Percentiles rank a stretch among this genome's conserved stretches.
These are phyloP conservation scores for Melanotaenia trifasciata DNA, from an alignment of 2,797 vertebrate species.

Conservation along the genomic window DNA sequence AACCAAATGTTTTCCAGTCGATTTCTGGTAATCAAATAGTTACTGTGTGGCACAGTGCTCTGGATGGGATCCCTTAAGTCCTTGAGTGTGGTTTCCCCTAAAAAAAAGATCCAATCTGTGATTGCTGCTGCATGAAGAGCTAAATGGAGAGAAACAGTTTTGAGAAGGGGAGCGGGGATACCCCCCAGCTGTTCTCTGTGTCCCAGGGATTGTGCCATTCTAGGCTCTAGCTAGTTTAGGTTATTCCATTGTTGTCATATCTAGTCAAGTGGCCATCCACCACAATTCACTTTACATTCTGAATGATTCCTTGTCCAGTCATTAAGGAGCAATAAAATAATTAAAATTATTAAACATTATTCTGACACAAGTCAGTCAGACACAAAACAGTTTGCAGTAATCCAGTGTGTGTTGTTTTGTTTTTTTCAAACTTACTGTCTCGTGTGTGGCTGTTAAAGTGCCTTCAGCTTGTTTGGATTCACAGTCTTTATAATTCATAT, in stretches of 20 bases:
- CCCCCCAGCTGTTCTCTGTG: slow-evolving; percentile 54
- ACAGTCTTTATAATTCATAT: background rate
- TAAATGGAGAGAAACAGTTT: slow-evolving; percentile 68
- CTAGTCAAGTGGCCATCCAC: slow-evolving; percentile 25
- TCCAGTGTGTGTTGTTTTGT: background rate
- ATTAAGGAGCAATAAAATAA: background rate
- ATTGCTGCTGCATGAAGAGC: slow-evolving; percentile 40
- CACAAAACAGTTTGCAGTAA: background rate
- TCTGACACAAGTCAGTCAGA: background rate
- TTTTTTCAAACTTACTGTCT: too few relatives aligned
- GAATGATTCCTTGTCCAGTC: slow-evolving; percentile 23
- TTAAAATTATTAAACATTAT: background rate
- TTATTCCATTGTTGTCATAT: slow-evolving; percentile 51
- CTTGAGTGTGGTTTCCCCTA: slow-evolving; percentile 40
- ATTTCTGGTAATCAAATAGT: slow-evolving; percentile 39
- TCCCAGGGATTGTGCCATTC: slow-evolving; percentile 30
- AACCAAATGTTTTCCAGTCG: slow-evolving; percentile 17
- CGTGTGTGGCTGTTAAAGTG: background rate
- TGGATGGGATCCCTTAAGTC: slow-evolving; percentile 28
- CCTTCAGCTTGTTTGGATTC: background rate
- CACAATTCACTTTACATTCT: slow-evolving; percentile 22
- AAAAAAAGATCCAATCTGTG: slow-evolving; percentile 62
- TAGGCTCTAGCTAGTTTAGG: slow-evolving; percentile 47
- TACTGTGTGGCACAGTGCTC: slow-evolving; percentile 34
- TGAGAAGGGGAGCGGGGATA: slow-evolving; percentile 37